Base-by-base conservation (phyloP, 2,113 vertebrate species). In the Tetrax tetrax region DNA sequence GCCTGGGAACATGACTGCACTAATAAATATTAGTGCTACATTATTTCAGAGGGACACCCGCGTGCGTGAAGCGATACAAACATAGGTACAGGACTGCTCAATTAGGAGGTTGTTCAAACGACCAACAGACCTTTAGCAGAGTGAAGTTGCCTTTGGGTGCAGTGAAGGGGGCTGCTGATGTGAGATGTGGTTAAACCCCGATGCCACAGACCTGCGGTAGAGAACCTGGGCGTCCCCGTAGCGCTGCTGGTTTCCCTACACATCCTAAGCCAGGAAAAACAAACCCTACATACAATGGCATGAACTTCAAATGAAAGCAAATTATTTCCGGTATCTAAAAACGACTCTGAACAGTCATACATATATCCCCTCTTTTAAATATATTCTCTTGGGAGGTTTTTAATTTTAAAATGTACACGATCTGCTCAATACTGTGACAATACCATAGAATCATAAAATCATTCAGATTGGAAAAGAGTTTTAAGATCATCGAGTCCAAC, bases 21-120 rank as follows among this genome's bases (percentile, higher is more conserved):
- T 50, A 64, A 6, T 57, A 35, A 54, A 14, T 27, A 33, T 23
- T 19, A 80, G 33, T 47, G 43, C 17, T 47, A 41, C 22, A 2
- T 43, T 35, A 59, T 0, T 0, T 31, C 76, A 65, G 43, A 0
- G 0, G 21, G 38, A 70, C 10, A 59, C 6, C 48, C 43, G 35
- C 2, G 16, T 23, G 33, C 51, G 8, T 25, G 12, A 76, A 25
- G 45, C 35, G 37, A 60, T 41, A 54, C 12, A 64, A 70, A 65
- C 35, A 57, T 4, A 38, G 31, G 28, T 57, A 65, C 9, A 54
- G 51, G 51, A 37, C 7, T 82, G n/a, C 31, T 53, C 59, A 65
- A 71, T 66, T 60, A 71, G 82, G 35, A 77, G 38, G 14, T 66
- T 54, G 45, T 65, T 83, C 71, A 83, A 72, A 47, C 1, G 5